Evolutionary conservation across 1,140 invertebrate species (phyloP), one percentile per base, ranked within the genome.

Genomic region (Dendrolimus kikuchii): DNA sequence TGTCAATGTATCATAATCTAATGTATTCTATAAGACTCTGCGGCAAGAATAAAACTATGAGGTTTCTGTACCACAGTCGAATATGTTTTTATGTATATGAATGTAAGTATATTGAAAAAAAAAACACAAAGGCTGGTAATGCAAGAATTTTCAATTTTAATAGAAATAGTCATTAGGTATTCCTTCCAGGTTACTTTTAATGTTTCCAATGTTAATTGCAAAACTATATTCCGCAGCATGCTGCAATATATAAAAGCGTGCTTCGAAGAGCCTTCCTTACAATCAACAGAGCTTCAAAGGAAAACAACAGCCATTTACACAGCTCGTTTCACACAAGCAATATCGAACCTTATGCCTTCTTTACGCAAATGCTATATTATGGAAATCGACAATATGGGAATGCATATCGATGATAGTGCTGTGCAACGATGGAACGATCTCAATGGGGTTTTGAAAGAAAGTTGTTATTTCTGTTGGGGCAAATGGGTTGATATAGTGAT

Each of bases 291-390:
- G 50, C 38, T 77, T 4, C 74, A 82, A 58, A 63, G 68, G 7
- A 87, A 87, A 60, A 83, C 81, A 4, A 77, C 78, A 10, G 71
- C 83, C 0, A 77, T 88, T 64, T 85, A 87, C 55, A 77, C 87
- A 50, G 90, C 91, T 4, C 68, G 92, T 58, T 88, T 93, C 71
- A 72, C 91, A 0, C 88, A 91, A 72, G 90, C 93, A 0, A 65
- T 92, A 8, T 88, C 89, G 2, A 77, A 82, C 47, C 78, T 94
- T 39, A 92, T 92, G 66, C 89, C 89, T 0, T 90, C 90, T 71
- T 83, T 94, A 40, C 91, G 90, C 45, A 90, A 90, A 44, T 93
- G 92, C 67, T 93, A 93, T 61, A 90, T 90, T 23, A 87, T 87
- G 7, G 84, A 89, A 45, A 42, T 48, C 0, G 51, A 66, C n/a